Base-by-base conservation (phyloP, 2,888 invertebrate genomes). In the Andrena bucephala region DNA sequence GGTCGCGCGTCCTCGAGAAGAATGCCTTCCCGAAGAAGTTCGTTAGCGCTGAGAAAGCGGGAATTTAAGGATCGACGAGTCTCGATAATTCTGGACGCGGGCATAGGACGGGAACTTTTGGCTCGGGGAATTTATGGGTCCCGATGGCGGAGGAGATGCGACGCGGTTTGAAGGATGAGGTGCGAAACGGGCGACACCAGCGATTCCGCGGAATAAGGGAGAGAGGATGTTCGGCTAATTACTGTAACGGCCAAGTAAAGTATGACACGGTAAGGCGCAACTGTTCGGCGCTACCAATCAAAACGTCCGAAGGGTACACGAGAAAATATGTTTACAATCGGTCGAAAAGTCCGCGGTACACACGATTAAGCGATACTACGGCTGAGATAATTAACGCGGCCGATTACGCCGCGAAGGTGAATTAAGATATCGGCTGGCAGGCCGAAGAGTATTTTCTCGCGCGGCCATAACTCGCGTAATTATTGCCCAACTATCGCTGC, bases 361-460 rank as follows among this genome's bases (percentile, higher is more conserved):
- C 63, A 65, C 57, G 8, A 24, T 70, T 52, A 50, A 72, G 29
- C 63, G 63, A 59, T 33, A 50, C 24, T 4, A 42, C 20, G 31
- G 42, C 31, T 10, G 33, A 24, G 73, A 66, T 63, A 80, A 80
- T 83, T 72, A 75, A 80, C 59, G 24, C 68, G 31, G 24, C 10
- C 63, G 72, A 62, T 78, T 66, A 36, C 65, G 42, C 57, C 27
- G 27, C 36, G 48, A 31, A 60, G 31, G 59, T 62, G 69, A 72
- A 83, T 84, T 84, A 71, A 84, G 83, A 83, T 79, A 83, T 75
- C 60, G 31, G 20, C 20, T 16, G 59, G 10, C 33, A 16, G 10
- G 3, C 50, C 65, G 69, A 27, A 24, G 52, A 62, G 65, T 74
- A 76, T 75, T 79, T 68, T 33, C 78, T 60, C 33, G 62, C 20